Base-by-base conservation (phyloP, 2,113 vertebrate species). In the Sebastes fasciatus region DNA sequence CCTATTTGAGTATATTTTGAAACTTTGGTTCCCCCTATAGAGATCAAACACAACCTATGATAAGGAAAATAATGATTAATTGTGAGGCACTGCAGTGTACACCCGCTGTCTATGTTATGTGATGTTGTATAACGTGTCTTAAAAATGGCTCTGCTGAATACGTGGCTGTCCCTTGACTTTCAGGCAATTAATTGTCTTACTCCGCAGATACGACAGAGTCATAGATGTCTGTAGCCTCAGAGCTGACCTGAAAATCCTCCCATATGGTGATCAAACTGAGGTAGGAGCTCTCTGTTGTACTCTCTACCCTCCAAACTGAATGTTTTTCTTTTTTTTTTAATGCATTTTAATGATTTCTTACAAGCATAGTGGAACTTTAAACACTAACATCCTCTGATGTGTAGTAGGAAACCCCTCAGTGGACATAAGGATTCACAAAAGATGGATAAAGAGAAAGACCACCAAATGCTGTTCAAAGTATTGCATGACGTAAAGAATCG, bases 241-340 rank as follows among this genome's bases (percentile, higher is more conserved):
- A 74, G 80, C 93, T 42, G 94, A 96, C 78, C 81, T 96, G 77
- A 80, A 87, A 13, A 95, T 93, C 76, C 91, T 97, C 55, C 95
- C 94, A 42, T 90, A 92, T 2, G 95, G 94, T 72, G 96, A 96
- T 86, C 86, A 93, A 86, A 97, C 95, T 0, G 96, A 97, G 94
- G 97, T 97, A 80, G 83, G 77, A 52, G 5, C 21, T 60, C 23
- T 19, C 12, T 48, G 58, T n/a, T 57, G 65, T 14, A 4, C n/a
- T 58, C 11, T 40, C 6, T 13, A 26, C 26, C 26, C 26, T 34
- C 26, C 26, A 34, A 34, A 34, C 17, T 23, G 1, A 48, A 16
- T 19, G 34, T 40, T 34, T 34, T 34, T 34, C 26, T 17, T 46
- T 21, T 14, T 58, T 34, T 34, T 34, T 34, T 34, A 34, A 34